Base-by-base conservation (phyloP, 2,797 vertebrate genomes). In the Xiphorhynchus erythropygius region DNA sequence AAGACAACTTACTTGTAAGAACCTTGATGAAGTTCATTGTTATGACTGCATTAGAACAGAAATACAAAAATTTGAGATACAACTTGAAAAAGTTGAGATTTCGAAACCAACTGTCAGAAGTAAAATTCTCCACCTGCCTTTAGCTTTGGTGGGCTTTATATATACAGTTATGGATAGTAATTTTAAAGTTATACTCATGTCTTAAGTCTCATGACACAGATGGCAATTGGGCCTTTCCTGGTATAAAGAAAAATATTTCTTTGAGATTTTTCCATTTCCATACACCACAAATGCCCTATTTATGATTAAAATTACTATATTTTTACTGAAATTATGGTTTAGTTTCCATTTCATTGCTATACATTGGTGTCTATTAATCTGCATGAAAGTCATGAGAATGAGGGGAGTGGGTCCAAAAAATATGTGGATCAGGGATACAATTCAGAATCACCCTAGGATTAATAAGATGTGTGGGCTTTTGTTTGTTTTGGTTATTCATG, bases 401-500 rank as follows among this genome's bases (percentile, higher is more conserved):
- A 71, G 6, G 8, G 23, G 35, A 70, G 6, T 44, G 3, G 3
- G 7, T 59, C 35, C 62, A 39, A 60, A 78, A 87, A 87, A 75
- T 6, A 18, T 12, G 15, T 25, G 19, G 13, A 42, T 19, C 7
- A 55, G 5, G 3, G 18, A 30, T 55, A 39, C 7, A 49, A 60
- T n/a, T 52, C 39, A 84, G 32, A 75, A 71, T 24, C 3, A 65
- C 3, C 21, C 7, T 37, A 22, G 18, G 17, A 67, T 74, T 18
- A 49, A 13, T 27, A 59, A 59, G 5, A 21, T 7, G 5, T 7
- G 1, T 6, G 14, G 4, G 21, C 30, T 2, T 46, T 23, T 28
- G 21, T 46, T 79, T 42, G 2, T 17, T 56, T n/a, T 6, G 23
- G 9, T 37, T 47, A 70, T 56, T 22, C 1, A 0, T 59, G 3